Conservation (phyloP, 92 coral and sea anemone genomes). For the Pocillopora grandis region DNA sequence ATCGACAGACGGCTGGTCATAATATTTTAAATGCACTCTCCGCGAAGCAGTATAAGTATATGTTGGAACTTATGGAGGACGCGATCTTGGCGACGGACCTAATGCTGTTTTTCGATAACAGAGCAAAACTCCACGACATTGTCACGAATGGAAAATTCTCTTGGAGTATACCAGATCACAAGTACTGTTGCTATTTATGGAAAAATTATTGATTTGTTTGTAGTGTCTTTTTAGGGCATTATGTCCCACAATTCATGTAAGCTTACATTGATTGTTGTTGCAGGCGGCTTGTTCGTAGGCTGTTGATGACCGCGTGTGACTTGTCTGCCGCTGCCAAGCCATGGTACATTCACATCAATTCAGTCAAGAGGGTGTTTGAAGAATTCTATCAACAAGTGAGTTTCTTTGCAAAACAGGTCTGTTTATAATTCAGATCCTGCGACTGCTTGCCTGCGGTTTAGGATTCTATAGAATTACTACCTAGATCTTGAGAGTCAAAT, state of each 20-base stretch:
- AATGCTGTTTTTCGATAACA: constrained; percentile 63
- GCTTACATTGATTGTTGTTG: not conserved
- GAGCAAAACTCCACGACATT: constrained; percentile 65
- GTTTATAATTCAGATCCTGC: not conserved
- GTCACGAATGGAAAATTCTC: constrained; percentile 60
- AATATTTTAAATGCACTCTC: constrained; percentile 56
- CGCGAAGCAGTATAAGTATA: constrained; percentile 41
- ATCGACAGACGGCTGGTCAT: constrained; percentile 67
- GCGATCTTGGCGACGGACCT: constrained; percentile 93
- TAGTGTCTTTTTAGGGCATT: too few relatives aligned
- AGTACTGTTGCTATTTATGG: constrained; percentile 39
- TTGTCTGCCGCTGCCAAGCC: constrained; percentile 87
- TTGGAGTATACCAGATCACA: constrained; percentile 77
- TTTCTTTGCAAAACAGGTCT: not conserved
- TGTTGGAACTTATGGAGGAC: constrained; percentile 74
- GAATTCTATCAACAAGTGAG: constrained; percentile 93
- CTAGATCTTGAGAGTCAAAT: not conserved
- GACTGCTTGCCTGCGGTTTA: not conserved
- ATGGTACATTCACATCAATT: constrained; percentile 78
- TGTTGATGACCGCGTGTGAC: constrained; percentile 94
- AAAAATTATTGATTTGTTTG: too few relatives aligned
- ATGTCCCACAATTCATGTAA: not conserved
- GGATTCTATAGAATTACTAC: not conserved
- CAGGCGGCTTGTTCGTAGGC: constrained; percentile 74
- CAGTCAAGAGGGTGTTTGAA: constrained; percentile 89